phyloP scores from a whole-genome alignment of 2,113 vertebrate genomes.

The Tichodroma muraria region DNA sequence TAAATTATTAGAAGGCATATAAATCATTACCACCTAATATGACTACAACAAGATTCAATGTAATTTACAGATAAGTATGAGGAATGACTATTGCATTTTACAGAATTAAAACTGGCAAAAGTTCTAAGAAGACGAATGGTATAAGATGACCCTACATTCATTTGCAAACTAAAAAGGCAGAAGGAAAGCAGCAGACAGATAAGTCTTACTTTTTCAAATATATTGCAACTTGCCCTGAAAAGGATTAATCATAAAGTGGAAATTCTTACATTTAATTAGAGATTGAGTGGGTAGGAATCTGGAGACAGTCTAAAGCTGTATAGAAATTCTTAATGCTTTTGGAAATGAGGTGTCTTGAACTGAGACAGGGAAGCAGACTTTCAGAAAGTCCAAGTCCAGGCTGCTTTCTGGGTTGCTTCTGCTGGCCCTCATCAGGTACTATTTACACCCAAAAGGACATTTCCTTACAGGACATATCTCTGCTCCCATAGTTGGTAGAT shows the following conservation, averaged over 20 bases:
- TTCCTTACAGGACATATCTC: background rate
- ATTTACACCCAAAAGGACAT: background rate
- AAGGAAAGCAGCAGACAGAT: constrained; percentile 37
- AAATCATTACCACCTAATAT: constrained; percentile 79
- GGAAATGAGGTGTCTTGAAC: background rate
- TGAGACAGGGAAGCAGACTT: background rate
- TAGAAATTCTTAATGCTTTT: background rate
- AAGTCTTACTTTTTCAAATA: constrained; percentile 54
- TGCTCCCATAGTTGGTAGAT: background rate
- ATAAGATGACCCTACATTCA: constrained; percentile 48
- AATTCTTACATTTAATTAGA: constrained; percentile 54
- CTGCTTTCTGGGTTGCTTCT: background rate
- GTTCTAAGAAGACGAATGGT: constrained; percentile 71
- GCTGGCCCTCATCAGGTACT: background rate
- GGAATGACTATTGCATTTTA: constrained; percentile 69
- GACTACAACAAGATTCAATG: constrained; percentile 72
- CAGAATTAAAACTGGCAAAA: constrained; percentile 74
- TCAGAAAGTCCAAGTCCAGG: background rate
- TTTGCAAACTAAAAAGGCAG: constrained; percentile 61
- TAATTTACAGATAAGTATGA: constrained; percentile 78
- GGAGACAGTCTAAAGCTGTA: background rate
- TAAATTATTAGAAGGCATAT: constrained; percentile 76
- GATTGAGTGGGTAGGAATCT: constrained; percentile 11
- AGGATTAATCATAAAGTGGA: constrained; percentile 55
- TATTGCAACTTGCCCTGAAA: constrained; percentile 34